Base-by-base conservation (phyloP, 2,797 vertebrate genomes). In the Poeciliopsis presidionis region DNA sequence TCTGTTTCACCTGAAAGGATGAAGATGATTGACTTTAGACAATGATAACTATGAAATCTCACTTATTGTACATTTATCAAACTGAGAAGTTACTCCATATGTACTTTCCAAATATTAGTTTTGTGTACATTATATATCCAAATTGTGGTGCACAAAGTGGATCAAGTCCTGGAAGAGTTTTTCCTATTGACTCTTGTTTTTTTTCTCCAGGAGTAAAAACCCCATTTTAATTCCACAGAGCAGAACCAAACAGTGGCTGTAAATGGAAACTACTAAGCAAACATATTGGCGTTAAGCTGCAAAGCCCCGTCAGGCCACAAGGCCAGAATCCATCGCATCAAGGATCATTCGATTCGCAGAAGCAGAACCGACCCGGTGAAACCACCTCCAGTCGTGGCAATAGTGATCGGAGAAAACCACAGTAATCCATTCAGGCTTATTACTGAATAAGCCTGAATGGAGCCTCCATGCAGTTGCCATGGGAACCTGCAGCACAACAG, bases 401-500 rank as follows among this genome's bases (percentile, higher is more conserved):
- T 11, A 25, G 36, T 67, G 36, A 53, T 30, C 9, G 51, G 77
- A 33, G 43, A 43, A 28, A 36, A 57, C 11, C 30, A 59, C 39
- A 2, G 65, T 2, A 43, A 57, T 33, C n/a, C 16, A 45, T 65
- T n/a, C n/a, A n/a, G n/a, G n/a, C n/a, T n/a, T n/a, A n/a, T n/a
- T n/a, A n/a, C n/a, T n/a, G n/a, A n/a, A 57, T 51, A 46, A 75
- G 41, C 36, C 36, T 14, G 46, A 12, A 1, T 43, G 55, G 43
- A 30, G 69, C 47, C 43, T 57, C 59, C 25, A 30, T 20, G 1
- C 13, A 25, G 75, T 79, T 79, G 67, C 78, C 22, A 72, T 82
- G 79, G 76, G 61, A 77, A 63, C 86, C 51, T 7, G 30, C 57
- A 47, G 45, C 49, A 76, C 51, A 75, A 80, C 67, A 73, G 74